phyloP scores from a whole-genome alignment of 1,140 invertebrate species.

The Trigoniulus corallinus region DNA sequence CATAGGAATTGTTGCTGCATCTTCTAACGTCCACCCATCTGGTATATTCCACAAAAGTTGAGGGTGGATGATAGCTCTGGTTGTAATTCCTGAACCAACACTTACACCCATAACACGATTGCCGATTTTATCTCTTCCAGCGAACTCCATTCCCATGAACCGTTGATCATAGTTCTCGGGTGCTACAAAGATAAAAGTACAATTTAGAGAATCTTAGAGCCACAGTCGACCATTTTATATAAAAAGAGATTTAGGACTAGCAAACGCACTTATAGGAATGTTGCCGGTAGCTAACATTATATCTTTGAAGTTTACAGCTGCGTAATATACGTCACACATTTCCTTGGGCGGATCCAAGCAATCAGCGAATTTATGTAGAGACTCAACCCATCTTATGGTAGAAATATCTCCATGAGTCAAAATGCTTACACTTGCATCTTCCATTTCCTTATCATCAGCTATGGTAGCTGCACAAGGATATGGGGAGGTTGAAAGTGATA shows the following conservation, averaged over 20 bases:
- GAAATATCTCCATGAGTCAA: constrained; percentile 75
- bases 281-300: constrained; percentile 95
- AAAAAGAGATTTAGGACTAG: constrained; percentile 33
- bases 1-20: constrained; percentile 85
- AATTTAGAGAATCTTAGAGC: constrained; percentile 13
- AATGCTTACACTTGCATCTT: constrained; percentile 86
- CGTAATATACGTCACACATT: constrained; percentile 76
- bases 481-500: background rate
- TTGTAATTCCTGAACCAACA: constrained; percentile 70
- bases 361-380: constrained; percentile 41
- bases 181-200: no score
- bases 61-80: constrained; percentile 62
- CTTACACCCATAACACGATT: constrained; percentile 84
- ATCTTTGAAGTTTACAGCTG: constrained; percentile 91
- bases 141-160: constrained; percentile 85
- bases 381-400: constrained; percentile 85
- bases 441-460: constrained; percentile 25
- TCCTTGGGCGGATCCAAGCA: constrained; percentile 29
- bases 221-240: background rate
- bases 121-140: constrained; percentile 56
- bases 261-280: constrained; percentile 81
- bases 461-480: background rate
- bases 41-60: constrained; percentile 83
- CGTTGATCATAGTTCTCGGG: constrained; percentile 79
- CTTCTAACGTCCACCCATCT: constrained; percentile 65